Evolutionary conservation across 2,797 vertebrate genomes (phyloP).

Genomic region (Enteromius paludinosus): DNA sequence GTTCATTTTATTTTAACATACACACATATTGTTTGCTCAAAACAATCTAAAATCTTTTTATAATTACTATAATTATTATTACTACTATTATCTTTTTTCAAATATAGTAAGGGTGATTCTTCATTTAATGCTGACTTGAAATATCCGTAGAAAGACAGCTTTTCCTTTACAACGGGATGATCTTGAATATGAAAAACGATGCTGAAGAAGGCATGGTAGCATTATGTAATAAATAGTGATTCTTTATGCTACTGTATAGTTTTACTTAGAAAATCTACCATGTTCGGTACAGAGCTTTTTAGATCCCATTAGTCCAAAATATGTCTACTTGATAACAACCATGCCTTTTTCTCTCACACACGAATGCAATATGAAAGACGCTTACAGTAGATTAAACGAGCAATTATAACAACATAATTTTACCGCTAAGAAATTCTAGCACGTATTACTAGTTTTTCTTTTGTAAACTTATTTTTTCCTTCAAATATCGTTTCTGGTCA

Average conservation of each 20-base stretch:
- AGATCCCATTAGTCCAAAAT: neutral
- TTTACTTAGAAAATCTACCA: neutral
- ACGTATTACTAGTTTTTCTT: neutral
- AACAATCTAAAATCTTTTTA: neutral
- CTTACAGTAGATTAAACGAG: no score
- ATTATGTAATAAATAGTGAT: neutral
- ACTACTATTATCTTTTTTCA: neutral
- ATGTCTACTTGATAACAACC: neutral
- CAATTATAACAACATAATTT: neutral
- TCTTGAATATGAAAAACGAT: neutral
- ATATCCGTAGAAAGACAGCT: neutral
- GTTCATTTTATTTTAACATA: neutral
- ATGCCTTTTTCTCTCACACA: neutral
- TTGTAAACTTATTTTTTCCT: neutral
- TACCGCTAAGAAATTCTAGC: neutral
- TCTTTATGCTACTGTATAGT: neutral
- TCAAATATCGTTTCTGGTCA: neutral
- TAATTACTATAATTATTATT: no score
- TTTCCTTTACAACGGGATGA: neutral
- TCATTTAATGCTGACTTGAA: no score
- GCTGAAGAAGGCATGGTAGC: neutral
- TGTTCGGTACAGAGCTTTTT: neutral
- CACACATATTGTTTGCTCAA: neutral
- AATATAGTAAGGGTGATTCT: neutral
- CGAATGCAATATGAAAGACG: neutral